Percentiles rank a stretch among this genome's conserved stretches.
Evolutionary conservation across 2,113 vertebrate species (phyloP).

Genomic region (Suncus etruscus): DNA sequence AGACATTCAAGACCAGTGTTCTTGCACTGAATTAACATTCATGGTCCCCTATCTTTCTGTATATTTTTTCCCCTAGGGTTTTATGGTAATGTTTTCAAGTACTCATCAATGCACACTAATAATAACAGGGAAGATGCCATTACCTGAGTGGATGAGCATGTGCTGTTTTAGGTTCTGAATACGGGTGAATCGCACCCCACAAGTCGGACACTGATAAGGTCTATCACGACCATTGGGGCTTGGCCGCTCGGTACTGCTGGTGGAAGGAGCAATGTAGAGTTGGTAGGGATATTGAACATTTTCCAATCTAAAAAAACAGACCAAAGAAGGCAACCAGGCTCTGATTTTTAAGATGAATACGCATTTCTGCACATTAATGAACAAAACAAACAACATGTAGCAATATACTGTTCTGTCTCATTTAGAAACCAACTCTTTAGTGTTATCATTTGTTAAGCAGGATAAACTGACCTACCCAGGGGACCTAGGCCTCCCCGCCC

Average conservation of each 20-base stretch:
- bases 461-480: not conserved
- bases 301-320: slow-evolving; percentile 92
- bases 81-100: not conserved
- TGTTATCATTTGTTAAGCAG: not conserved
- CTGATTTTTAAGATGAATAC: slow-evolving; percentile 76
- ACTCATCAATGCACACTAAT: not conserved
- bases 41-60: not conserved
- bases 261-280: slow-evolving; percentile 97
- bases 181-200: slow-evolving; percentile 98
- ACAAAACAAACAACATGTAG: slow-evolving; percentile 44
- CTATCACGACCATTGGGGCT: slow-evolving; percentile 96
- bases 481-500: slow-evolving; percentile 20
- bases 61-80: slow-evolving; percentile 31
- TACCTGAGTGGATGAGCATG: slow-evolving; percentile 99
- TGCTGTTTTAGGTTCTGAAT: slow-evolving; percentile 99
- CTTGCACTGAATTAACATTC: too few species aligned
- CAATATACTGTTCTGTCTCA: not conserved
- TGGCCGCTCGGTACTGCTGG: slow-evolving; percentile 92
- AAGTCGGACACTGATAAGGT: slow-evolving; percentile 98
- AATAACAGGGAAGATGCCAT: not conserved
- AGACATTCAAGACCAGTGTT: too few species aligned
- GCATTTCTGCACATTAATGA: slow-evolving; percentile 62
- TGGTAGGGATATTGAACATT: slow-evolving; percentile 98
- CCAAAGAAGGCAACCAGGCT: slow-evolving; percentile 79
- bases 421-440: not conserved